phyloP scores from a whole-genome alignment of 2,888 invertebrate species.

The Empis livida region DNA sequence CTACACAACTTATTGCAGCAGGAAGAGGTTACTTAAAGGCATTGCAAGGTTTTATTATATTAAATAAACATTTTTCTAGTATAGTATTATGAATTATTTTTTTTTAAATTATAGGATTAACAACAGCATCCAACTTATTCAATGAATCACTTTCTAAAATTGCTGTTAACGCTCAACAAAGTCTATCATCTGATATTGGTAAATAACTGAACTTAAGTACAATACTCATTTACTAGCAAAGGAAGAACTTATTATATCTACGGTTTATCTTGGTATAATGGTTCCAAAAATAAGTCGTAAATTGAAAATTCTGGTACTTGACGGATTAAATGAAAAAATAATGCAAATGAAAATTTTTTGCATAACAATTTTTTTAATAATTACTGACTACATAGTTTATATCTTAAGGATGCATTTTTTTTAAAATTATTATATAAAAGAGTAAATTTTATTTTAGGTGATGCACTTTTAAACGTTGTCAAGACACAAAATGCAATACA shows the following conservation, averaged over 20 bases:
- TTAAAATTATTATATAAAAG: no score
- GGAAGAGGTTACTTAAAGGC: slow-evolving; percentile 91
- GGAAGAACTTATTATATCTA: no score
- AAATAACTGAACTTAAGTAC: no score
- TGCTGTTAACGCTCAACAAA: slow-evolving; percentile 80
- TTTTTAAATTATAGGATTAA: slow-evolving; percentile 51
- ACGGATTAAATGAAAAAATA: no score
- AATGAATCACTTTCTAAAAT: slow-evolving; percentile 79
- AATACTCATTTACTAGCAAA: no score
- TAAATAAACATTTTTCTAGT: neutral
- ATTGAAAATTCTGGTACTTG: no score
- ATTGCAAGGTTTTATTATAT: slow-evolving; percentile 55
- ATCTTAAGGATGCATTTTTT: neutral
- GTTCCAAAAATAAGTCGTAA: no score
- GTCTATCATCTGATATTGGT: slow-evolving; percentile 86
- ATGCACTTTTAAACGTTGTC: slow-evolving; percentile 81
- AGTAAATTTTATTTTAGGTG: no score
- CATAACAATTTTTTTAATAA: no score
- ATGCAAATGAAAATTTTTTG: no score
- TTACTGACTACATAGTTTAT: neutral
- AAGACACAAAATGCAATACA: slow-evolving; percentile 90
- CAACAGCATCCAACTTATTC: slow-evolving; percentile 75
- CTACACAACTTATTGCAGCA: slow-evolving; percentile 84
- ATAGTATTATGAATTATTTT: neutral
- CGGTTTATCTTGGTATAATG: no score